Evolutionary conservation across 2,797 vertebrate genomes (phyloP).

Genomic region (Choloepus didactylus): DNA sequence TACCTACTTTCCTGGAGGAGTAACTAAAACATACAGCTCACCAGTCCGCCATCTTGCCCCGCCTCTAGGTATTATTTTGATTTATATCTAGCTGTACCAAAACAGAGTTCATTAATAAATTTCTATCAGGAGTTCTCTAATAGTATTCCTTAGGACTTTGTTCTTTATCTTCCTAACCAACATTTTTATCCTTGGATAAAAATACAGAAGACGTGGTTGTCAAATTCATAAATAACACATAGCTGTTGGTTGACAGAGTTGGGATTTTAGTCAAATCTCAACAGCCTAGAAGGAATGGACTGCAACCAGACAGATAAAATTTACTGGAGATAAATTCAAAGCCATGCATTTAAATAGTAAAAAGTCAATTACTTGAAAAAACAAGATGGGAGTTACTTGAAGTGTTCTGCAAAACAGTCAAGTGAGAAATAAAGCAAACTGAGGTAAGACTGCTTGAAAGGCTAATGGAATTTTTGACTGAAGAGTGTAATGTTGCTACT

Average conservation of each 20-base stretch:
- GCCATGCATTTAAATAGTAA: conserved; percentile 3
- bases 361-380: not conserved
- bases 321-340: conserved; percentile 21
- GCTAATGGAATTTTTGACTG: not conserved
- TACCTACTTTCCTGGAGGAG: too few relatives aligned
- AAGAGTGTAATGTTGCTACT: not conserved
- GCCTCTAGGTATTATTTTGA: not conserved
- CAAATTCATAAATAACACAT: not conserved
- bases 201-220: conserved; percentile 2
- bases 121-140: not conserved
- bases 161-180: not conserved
- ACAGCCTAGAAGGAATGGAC: not conserved
- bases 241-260: not conserved
- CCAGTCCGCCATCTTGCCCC: too few relatives aligned
- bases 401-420: not conserved
- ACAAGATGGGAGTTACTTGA: not conserved
- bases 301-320: not conserved
- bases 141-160: conserved; percentile 1
- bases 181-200: conserved; percentile 27
- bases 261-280: conserved; percentile 20
- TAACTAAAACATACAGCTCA: too few relatives aligned
- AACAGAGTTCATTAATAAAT: not conserved
- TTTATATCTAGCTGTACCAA: not conserved
- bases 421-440: not conserved
- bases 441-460: conserved; percentile 29